Evolutionary conservation across 2,888 invertebrate species (phyloP), one percentile per base, ranked within the genome.

Genomic region (Kuschelorhynchus macadamiae): DNA sequence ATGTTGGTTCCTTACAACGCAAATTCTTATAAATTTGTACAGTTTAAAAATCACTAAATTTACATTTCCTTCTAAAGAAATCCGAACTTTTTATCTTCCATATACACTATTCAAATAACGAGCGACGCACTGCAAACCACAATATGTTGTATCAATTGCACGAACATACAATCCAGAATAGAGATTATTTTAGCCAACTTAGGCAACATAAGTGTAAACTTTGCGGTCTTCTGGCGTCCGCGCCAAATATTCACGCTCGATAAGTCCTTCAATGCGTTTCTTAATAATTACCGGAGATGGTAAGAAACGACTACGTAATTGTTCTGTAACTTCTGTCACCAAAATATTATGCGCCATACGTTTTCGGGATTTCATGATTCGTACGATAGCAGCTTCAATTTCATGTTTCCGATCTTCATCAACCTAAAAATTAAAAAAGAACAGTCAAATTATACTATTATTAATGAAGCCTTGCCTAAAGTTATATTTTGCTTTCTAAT

Each of bases 331-430:
- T 88, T 98, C 98, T 39, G 97, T 92, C 71, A 98, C 96, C 74
- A 99, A 89, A 77, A 96, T 90, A 83, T 97, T 97, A 86, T 95
- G 95, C 83, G 93, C 89, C 91, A 98, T 92, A 79, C 93, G 91
- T 88, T 98, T 97, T 74, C 98, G 88, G 50, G 97, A 95, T 86
- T 99, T 99, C 99, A 99, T 99, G 82, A 99, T 98, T 81, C 97
- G 90, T 72, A 99, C 98, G 81, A 99, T 97, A 72, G 98, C 98
- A 52, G 98, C 98, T 86, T 99, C 99, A 76, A 99, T 98, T 87
- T 98, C 98, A 85, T 98, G 98, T 84, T 98, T 98, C 76, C 98
- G 90, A 85, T 99, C 98, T 84, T 99, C 98, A 82, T 99, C 98
- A 11, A 83, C 70, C 70, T 70, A 20, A 20, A 65, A 47, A 41